Percentiles rank a stretch among this genome's conserved stretches.
These are phyloP conservation scores for Parauchenoglanis ngamensis DNA, from an alignment of 2,797 vertebrate genomes.

Conservation along the genomic window DNA sequence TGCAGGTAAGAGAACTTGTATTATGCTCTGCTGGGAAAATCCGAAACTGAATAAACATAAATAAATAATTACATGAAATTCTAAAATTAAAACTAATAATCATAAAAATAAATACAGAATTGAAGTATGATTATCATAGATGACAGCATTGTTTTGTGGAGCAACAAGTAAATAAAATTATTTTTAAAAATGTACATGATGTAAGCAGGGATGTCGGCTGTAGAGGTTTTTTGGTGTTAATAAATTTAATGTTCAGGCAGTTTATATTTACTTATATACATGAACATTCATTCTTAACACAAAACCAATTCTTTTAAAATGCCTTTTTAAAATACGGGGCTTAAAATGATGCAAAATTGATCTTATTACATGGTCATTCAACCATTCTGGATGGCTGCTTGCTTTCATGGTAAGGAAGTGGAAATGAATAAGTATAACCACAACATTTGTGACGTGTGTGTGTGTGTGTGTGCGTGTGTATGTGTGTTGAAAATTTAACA, in stretches of 20 bases:
- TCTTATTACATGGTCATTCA: background rate
- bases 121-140: background rate
- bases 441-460: background rate
- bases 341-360: background rate
- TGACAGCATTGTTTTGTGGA: background rate
- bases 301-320: too few species aligned
- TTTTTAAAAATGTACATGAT: background rate
- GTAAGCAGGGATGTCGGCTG: background rate
- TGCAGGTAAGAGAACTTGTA: slow-evolving; percentile 24
- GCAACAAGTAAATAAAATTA: background rate
- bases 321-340: too few species aligned
- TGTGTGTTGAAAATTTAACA: background rate
- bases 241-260: background rate
- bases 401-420: background rate
- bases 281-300: background rate
- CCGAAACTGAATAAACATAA: background rate
- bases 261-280: background rate
- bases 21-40: background rate
- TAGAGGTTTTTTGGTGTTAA: background rate
- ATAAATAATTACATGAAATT: background rate
- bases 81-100: background rate
- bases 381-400: background rate
- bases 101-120: background rate
- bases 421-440: background rate
- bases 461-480: background rate